Percentiles rank a stretch among this genome's conserved stretches.
Conservation (phyloP, 1,140 invertebrate genomes). For the Neodiprion pinetum region DNA sequence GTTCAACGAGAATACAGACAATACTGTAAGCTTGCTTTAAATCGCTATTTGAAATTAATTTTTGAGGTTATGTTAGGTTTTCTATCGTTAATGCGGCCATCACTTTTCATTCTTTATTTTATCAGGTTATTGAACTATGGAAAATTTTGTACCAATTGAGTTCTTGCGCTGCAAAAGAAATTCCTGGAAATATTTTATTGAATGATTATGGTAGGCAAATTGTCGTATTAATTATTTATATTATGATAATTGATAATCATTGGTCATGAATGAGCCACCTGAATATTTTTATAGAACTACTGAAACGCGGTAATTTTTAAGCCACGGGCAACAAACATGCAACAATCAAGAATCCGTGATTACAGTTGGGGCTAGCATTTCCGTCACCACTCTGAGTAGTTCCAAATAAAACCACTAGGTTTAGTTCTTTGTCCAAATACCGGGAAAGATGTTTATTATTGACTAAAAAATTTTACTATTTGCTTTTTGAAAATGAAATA, state of each 20-base stretch:
- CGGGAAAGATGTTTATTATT: no score
- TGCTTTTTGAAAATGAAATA: not conserved
- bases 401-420: no score
- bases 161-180: conserved; percentile 32
- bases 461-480: not conserved
- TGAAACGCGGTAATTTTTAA: no score
- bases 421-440: not conserved
- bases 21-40: conserved; percentile 35
- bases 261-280: no score
- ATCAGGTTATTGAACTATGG: conserved; percentile 29
- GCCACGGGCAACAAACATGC: no score
- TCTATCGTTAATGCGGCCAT: not conserved
- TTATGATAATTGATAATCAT: conserved; percentile 7
- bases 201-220: conserved; percentile 38
- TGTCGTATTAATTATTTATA: conserved; percentile 10
- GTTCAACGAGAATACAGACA: conserved; percentile 30
- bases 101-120: not conserved
- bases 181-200: conserved; percentile 30
- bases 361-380: no score
- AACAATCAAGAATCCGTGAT: no score
- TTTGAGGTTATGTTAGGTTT: not conserved
- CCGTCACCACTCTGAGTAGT: no score
- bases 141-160: conserved; percentile 37
- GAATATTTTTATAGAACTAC: no score
- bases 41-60: not conserved